Evolutionary conservation across 2,113 vertebrate genomes (phyloP).

Genomic region (Nothoprocta perdicaria): DNA sequence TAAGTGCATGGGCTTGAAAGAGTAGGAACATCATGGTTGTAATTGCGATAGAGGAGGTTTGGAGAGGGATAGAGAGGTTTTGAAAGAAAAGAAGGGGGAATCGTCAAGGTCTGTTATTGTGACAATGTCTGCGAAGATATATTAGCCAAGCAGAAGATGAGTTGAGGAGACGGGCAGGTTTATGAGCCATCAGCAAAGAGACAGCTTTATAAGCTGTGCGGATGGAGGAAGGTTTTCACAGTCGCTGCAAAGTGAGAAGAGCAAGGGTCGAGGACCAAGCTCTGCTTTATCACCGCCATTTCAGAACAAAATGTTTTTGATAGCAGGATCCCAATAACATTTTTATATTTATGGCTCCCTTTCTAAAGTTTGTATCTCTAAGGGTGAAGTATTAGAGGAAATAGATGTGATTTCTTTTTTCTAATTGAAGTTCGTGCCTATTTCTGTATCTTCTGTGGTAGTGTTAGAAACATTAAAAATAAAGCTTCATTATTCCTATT

Average conservation of each 20-base stretch:
- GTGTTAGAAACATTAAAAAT: constrained; percentile 31
- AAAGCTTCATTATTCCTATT: not conserved
- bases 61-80: not conserved
- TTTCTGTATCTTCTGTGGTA: not conserved
- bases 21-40: not conserved
- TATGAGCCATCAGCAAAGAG: not conserved
- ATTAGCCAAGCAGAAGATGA: not conserved
- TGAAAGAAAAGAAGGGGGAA: not conserved
- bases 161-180: not conserved
- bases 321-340: constrained; percentile 42
- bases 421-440: not conserved
- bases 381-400: constrained; percentile 45
- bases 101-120: not conserved
- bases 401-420: constrained; percentile 41
- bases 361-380: constrained; percentile 40
- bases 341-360: constrained; percentile 47
- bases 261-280: not conserved
- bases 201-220: not conserved
- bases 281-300: constrained; percentile 72
- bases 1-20: not conserved
- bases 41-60: not conserved
- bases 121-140: not conserved
- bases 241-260: not conserved
- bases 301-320: constrained; percentile 59
- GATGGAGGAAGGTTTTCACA: not conserved